These are phyloP conservation scores for Leucania comma DNA, from an alignment of 2,888 invertebrate species.

Conservation along the genomic window DNA sequence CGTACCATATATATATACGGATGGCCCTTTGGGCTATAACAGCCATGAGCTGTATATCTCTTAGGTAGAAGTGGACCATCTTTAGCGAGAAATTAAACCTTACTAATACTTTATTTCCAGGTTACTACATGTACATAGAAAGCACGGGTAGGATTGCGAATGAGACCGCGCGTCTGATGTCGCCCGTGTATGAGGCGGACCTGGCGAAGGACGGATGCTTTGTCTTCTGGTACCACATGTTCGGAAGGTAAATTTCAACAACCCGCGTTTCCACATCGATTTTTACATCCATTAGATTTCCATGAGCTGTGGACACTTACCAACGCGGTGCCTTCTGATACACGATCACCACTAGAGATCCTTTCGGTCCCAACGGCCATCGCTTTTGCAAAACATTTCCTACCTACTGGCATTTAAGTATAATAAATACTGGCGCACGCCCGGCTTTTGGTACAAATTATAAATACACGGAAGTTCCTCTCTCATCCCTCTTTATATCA, in stretches of 20 bases:
- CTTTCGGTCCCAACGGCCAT: not conserved
- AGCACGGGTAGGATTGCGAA: conserved; percentile 92
- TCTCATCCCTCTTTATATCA: no score
- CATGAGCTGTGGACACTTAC: not conserved
- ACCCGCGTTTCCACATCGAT: not conserved
- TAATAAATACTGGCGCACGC: no score
- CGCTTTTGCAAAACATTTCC: no score
- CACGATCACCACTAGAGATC: no score
- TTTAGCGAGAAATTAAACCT: not conserved
- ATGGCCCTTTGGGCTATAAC: no score
- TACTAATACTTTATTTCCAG: conserved; percentile 78
- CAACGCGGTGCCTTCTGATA: not conserved
- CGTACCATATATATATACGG: no score
- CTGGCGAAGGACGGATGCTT: conserved; percentile 91
- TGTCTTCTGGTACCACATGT: conserved; percentile 95
- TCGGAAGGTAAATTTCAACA: conserved; percentile 83
- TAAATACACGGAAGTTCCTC: no score
- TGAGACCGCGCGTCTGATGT: conserved; percentile 93
- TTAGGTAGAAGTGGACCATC: no score
- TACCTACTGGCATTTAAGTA: no score
- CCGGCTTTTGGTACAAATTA: no score
- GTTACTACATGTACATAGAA: conserved; percentile 96
- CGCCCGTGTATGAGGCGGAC: conserved; percentile 92
- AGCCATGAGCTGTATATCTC: no score
- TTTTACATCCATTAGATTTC: not conserved